Evolutionary conservation across 2,888 invertebrate genomes (phyloP).

Genomic region (Melanotus villosus): DNA sequence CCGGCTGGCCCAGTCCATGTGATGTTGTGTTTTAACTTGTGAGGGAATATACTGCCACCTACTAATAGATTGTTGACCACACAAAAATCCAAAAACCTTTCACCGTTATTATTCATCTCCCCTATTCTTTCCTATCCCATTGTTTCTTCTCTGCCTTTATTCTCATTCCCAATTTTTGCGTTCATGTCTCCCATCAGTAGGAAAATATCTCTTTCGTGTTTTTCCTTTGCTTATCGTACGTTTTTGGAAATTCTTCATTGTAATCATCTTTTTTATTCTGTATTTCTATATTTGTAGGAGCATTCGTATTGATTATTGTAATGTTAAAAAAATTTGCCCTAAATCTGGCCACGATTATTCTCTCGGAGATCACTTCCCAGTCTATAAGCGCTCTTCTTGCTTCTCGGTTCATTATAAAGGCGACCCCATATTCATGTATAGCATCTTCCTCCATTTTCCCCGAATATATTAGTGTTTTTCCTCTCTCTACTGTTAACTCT

Average conservation of each 20-base stretch:
- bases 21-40: too few species aligned
- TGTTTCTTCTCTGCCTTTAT: background rate
- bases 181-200: background rate
- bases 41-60: background rate
- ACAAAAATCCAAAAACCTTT: background rate
- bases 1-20: too few species aligned
- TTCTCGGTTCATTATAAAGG: background rate
- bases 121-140: background rate
- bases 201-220: background rate
- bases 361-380: background rate
- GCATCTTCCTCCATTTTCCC: conserved; percentile 1
- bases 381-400: conserved; percentile 1
- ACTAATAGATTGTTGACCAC: background rate
- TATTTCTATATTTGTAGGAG: background rate
- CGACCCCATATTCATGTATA: background rate
- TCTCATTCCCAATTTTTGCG: background rate
- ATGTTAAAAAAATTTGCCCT: conserved; percentile 1
- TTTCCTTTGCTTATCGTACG: background rate
- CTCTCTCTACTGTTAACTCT: background rate
- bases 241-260: conserved; percentile 8
- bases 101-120: background rate
- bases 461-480: background rate
- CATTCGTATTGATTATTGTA: background rate
- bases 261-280: background rate
- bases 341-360: background rate